Percentiles rank a stretch among this genome's conserved stretches.
These are phyloP conservation scores for Subanguina moxae DNA, from an alignment of 1,140 invertebrate species.

Conservation along the genomic window DNA sequence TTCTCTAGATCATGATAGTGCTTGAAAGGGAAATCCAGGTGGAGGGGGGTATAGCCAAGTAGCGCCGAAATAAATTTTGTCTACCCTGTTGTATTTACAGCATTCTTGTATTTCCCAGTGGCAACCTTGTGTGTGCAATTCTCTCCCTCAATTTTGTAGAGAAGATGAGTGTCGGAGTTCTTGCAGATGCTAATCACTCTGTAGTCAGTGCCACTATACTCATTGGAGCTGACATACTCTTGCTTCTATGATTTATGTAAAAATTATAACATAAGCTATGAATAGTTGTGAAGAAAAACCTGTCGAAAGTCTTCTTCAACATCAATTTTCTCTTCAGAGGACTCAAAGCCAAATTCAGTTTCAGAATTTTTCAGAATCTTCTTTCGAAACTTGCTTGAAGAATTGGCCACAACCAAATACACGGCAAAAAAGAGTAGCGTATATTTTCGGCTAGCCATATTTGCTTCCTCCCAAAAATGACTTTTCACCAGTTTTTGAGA, in stretches of 20 bases:
- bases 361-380: background rate
- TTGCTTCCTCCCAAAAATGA: too few relatives aligned
- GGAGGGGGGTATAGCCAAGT: background rate
- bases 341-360: background rate
- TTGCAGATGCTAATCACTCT: background rate
- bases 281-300: background rate
- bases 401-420: background rate
- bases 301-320: background rate
- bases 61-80: background rate
- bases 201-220: background rate
- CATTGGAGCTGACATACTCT: background rate
- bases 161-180: background rate
- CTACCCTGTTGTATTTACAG: slow-evolving; percentile 53
- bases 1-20: too few relatives aligned
- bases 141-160: background rate
- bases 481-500: too few relatives aligned
- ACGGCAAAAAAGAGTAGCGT: too few relatives aligned
- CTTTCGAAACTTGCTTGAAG: background rate
- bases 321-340: background rate
- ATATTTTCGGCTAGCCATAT: too few relatives aligned
- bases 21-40: too few relatives aligned
- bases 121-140: slow-evolving; percentile 39
- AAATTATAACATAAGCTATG: background rate
- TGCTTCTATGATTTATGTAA: background rate
- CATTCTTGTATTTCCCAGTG: slow-evolving; percentile 49